Conservation (phyloP, 2,888 invertebrate species). For the Saturnia japonica region DNA sequence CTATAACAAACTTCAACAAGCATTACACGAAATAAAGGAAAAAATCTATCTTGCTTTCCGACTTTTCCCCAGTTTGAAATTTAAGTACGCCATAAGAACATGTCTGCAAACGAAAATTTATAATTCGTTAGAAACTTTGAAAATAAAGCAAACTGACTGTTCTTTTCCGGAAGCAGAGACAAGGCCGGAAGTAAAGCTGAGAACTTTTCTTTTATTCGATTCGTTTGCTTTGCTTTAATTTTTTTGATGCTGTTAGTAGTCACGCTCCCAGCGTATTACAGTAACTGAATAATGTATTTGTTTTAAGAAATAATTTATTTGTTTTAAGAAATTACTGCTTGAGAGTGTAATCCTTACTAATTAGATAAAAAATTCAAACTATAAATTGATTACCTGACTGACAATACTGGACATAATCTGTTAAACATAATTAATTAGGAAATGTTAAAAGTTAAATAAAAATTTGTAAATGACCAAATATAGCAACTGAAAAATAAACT, state of each 20-base stretch:
- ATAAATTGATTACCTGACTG: neutral
- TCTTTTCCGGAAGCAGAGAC: slow-evolving; percentile 29
- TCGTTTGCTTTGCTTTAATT: slow-evolving; percentile 29
- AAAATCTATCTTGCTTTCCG: neutral
- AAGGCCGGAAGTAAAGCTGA: slow-evolving; percentile 30
- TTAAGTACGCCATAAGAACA: slow-evolving; percentile 28
- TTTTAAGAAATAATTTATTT: neutral
- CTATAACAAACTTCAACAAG: neutral
- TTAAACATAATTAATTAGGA: neutral
- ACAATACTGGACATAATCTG: neutral
- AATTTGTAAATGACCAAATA: neutral
- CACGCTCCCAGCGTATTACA: slow-evolving; percentile 26
- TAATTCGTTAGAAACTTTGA: slow-evolving; percentile 32
- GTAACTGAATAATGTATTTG: neutral
- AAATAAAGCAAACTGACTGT: slow-evolving; percentile 33
- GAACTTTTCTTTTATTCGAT: slow-evolving; percentile 26
- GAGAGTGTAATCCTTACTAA: neutral
- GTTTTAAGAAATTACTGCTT: neutral
- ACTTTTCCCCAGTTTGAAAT: slow-evolving; percentile 7
- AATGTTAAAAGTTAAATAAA: neutral
- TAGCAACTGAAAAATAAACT: too few relatives aligned
- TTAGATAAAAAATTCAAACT: neutral
- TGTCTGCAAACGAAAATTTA: slow-evolving; percentile 32
- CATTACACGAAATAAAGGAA: neutral
- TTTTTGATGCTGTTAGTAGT: slow-evolving; percentile 29